Evolutionary conservation across 2,113 vertebrate genomes (phyloP).

Genomic region (Edolisoma coerulescens): DNA sequence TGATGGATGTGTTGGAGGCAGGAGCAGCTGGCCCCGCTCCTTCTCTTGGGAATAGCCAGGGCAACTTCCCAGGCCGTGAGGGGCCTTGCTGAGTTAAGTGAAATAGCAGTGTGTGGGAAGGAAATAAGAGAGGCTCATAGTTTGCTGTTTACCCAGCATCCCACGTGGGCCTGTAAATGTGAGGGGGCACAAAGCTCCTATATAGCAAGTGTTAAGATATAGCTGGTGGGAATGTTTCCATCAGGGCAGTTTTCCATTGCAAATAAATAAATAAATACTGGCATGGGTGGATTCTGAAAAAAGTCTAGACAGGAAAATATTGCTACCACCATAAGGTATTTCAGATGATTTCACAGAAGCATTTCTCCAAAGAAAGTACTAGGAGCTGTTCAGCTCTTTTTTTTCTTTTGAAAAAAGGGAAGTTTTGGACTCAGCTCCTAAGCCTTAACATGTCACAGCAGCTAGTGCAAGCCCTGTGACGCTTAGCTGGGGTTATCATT

Average conservation of each 20-base stretch:
- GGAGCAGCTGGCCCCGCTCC: not conserved
- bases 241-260: not conserved
- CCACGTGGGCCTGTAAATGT: not conserved
- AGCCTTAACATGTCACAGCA: not conserved
- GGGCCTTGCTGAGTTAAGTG: not conserved
- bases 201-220: not conserved
- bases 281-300: not conserved
- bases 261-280: conserved; percentile 37
- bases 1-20: not conserved
- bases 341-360: not conserved
- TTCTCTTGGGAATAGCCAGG: not conserved
- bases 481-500: not conserved
- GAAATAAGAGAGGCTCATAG: not conserved
- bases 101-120: not conserved
- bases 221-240: not conserved
- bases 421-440: not conserved
- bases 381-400: not conserved
- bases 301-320: conserved; percentile 55
- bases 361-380: not conserved
- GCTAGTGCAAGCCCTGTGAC: not conserved
- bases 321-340: not conserved
- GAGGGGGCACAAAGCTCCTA: not conserved
- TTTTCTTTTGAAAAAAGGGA: not conserved
- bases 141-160: not conserved
- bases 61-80: not conserved